These are phyloP conservation scores for Syngnathus floridae DNA, from an alignment of 2,113 vertebrate genomes.

Conservation along the genomic window DNA sequence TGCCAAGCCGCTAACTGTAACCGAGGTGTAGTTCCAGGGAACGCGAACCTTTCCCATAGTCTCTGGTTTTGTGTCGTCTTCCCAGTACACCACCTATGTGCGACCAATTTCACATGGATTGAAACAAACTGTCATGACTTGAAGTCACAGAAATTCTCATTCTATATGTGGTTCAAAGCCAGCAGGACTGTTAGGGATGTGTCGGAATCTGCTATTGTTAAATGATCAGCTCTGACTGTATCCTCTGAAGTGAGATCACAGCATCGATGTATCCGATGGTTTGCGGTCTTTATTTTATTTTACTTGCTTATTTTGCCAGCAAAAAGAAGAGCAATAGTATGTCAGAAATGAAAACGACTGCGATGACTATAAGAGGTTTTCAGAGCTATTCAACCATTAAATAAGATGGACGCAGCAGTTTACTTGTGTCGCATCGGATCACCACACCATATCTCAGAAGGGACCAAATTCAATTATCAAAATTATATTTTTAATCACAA, in stretches of 20 bases:
- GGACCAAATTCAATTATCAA: background rate
- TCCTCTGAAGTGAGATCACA: constrained; percentile 23
- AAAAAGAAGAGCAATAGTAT: constrained; percentile 1
- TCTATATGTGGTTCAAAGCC: background rate
- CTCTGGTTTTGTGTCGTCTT: constrained; percentile 82
- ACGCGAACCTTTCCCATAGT: constrained; percentile 81
- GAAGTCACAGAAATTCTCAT: constrained; percentile 8
- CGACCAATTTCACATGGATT: constrained; percentile 9
- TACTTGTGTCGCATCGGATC: background rate
- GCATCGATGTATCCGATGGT: constrained; percentile 15
- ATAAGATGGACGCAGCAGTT: background rate
- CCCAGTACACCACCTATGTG: constrained; percentile 86
- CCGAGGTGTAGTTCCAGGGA: constrained; percentile 80
- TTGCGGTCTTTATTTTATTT: constrained; percentile 12
- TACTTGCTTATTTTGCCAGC: background rate
- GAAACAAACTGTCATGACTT: background rate
- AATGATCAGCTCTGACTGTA: constrained; percentile 9
- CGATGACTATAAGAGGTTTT: background rate
- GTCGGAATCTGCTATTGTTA: constrained; percentile 12
- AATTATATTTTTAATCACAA: background rate
- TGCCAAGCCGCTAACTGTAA: constrained; percentile 77
- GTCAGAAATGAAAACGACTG: background rate
- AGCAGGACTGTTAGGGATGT: constrained; percentile 14
- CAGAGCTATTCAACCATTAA: background rate
- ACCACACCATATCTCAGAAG: background rate